A percentile compares a stretch with the other conserved stretches of the same genome.
phyloP scores from a whole-genome alignment of 2,797 vertebrate species.

The Alcedo quadribrachys region DNA sequence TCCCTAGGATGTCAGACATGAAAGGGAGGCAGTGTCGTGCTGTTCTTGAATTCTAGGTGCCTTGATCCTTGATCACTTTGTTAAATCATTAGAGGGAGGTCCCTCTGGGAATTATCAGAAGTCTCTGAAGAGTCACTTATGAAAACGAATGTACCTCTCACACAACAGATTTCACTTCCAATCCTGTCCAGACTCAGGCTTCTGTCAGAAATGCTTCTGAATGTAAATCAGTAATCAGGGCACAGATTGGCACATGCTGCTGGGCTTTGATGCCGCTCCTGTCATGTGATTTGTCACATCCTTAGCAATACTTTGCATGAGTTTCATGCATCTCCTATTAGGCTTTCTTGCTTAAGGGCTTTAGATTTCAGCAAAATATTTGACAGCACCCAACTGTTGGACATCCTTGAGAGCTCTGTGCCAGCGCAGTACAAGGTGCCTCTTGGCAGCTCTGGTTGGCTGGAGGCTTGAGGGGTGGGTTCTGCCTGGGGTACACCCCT shows the following conservation, averaged over 20 bases:
- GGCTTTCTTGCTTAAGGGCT: constrained; percentile 58
- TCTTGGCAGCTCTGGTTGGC: constrained; percentile 56
- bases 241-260: constrained; percentile 65
- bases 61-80: constrained; percentile 67
- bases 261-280: constrained; percentile 65
- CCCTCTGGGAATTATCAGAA: constrained; percentile 57
- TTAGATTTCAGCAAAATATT: constrained; percentile 58
- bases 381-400: constrained; percentile 70
- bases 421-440: constrained; percentile 40
- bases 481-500: too few species aligned
- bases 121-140: constrained; percentile 64
- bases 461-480: constrained; percentile 33
- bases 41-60: constrained; percentile 61
- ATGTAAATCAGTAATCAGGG: constrained; percentile 57
- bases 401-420: constrained; percentile 42
- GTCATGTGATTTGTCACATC: constrained; percentile 57
- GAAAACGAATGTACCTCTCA: constrained; percentile 48
- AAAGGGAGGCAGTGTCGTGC: constrained; percentile 59
- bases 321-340: constrained; percentile 59
- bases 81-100: constrained; percentile 67
- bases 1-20: constrained; percentile 67
- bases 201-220: constrained; percentile 42
- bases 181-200: constrained; percentile 19
- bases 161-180: constrained; percentile 43
- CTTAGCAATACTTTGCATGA: constrained; percentile 36